Conservation (phyloP, 2,888 invertebrate species). For the Xylota segnis region DNA sequence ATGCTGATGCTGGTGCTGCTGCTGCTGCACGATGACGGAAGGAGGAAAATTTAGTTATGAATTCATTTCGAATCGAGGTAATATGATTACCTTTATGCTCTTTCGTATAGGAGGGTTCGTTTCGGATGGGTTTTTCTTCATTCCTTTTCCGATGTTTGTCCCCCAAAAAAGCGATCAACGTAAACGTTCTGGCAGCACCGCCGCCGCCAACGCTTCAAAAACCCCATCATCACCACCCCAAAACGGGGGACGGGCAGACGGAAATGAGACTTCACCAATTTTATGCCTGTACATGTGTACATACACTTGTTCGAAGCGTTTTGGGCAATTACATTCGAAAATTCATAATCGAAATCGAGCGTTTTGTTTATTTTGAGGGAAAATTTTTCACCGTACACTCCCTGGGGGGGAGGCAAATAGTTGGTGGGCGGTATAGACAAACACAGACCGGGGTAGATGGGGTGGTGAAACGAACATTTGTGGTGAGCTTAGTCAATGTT, state of each 20-base stretch:
- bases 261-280: conserved; percentile 65
- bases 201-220: conserved; percentile 10
- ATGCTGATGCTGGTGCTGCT: conserved; percentile 37
- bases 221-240: conserved; percentile 14
- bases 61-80: conserved; percentile 84
- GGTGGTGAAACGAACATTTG: conserved; percentile 30
- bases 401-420: conserved; percentile 31
- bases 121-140: conserved; percentile 50
- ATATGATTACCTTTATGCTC: conserved; percentile 83
- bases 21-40: conserved; percentile 63
- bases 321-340: conserved; percentile 72
- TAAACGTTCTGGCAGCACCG: conserved; percentile 68
- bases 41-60: conserved; percentile 83
- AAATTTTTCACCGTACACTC: conserved; percentile 11
- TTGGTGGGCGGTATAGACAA: neutral
- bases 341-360: conserved; percentile 73
- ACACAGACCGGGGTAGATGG: neutral
- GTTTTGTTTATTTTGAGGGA: conserved; percentile 64
- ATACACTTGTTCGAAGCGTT: conserved; percentile 46
- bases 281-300: conserved; percentile 41
- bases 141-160: conserved; percentile 25
- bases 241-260: conserved; percentile 38
- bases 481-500: conserved; percentile 59
- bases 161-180: conserved; percentile 68
- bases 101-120: conserved; percentile 80